phyloP scores from a whole-genome alignment of 2,797 vertebrate genomes.

The Oreochromis mossambicus region DNA sequence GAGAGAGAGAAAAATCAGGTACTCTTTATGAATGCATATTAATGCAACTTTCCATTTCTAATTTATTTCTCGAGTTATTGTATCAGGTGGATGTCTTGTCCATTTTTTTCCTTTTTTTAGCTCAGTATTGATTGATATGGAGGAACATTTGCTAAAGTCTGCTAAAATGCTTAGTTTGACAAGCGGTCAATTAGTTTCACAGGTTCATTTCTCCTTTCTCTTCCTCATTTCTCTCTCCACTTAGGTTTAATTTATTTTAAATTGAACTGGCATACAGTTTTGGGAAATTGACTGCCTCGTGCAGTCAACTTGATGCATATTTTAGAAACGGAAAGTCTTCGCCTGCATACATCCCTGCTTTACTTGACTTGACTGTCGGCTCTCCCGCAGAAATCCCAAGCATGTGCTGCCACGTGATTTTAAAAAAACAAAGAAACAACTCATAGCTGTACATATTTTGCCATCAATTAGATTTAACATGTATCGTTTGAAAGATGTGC shows the following conservation, averaged over 20 bases:
- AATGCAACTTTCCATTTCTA: conserved; percentile 74
- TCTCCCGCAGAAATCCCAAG: conserved; percentile 59
- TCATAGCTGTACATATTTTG: conserved; percentile 78
- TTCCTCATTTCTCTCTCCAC: conserved; percentile 55
- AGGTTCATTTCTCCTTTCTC: conserved; percentile 52
- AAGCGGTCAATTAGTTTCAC: conserved; percentile 58
- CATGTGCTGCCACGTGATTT: conserved; percentile 56
- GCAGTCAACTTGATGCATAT: conserved; percentile 44
- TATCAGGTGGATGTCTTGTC: conserved; percentile 45
- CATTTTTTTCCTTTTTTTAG: conserved; percentile 4
- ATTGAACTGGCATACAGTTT: conserved; percentile 62
- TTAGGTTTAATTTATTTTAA: conserved; percentile 78
- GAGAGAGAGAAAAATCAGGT: conserved; percentile 77
- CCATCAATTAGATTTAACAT: conserved; percentile 64
- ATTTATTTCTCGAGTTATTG: conserved; percentile 74
- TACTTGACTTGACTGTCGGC: conserved; percentile 47
- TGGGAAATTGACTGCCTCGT: conserved; percentile 60
- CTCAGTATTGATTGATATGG: conserved; percentile 60
- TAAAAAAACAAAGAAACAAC: background rate
- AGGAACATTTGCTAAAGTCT: conserved; percentile 46
- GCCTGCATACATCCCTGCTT: conserved; percentile 38
- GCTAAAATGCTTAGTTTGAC: conserved; percentile 48
- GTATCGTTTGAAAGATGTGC: conserved; percentile 71
- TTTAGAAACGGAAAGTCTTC: conserved; percentile 51
- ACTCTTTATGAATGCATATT: conserved; percentile 74